Conservation (phyloP, 2,797 vertebrate genomes). For the Anguilla anguilla region DNA sequence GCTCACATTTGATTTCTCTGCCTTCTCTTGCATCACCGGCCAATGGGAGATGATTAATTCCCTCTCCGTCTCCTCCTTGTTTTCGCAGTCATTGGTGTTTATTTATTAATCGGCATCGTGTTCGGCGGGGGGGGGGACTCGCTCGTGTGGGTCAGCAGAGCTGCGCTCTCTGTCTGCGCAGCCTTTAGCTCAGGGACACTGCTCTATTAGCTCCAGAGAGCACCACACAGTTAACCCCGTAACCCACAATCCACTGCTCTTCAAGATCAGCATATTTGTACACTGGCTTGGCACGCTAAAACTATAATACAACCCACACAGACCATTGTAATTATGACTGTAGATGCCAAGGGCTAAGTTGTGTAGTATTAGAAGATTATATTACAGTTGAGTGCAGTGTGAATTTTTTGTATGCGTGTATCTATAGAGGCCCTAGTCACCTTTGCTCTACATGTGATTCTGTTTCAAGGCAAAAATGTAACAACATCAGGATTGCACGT, state of each 20-base stretch:
- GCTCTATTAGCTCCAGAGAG: conserved; percentile 1
- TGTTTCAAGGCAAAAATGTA: neutral
- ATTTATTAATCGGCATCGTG: neutral
- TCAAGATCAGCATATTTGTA: conserved; percentile 15
- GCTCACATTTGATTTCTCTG: neutral
- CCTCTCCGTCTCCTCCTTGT: neutral
- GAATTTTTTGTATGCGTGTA: neutral
- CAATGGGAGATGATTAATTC: neutral
- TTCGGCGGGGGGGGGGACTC: neutral
- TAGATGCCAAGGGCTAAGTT: conserved; percentile 10
- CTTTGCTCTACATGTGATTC: conserved; percentile 32
- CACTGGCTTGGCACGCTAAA: conserved; percentile 29
- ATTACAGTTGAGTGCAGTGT: conserved; percentile 11
- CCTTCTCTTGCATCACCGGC: neutral
- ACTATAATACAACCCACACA: conserved; percentile 37
- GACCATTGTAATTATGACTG: conserved; percentile 25
- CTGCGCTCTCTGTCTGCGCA: neutral
- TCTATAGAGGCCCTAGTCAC: conserved; percentile 8
- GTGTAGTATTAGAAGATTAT: neutral
- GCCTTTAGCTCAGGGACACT: conserved; percentile 1
- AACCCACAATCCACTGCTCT: conserved; percentile 39
- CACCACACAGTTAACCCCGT: conserved; percentile 33
- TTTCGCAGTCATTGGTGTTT: neutral
- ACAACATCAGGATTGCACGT: neutral
- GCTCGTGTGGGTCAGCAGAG: neutral